Evolutionary conservation across 2,888 invertebrate genomes (phyloP).

Genomic region (Tenodera sinensis): DNA sequence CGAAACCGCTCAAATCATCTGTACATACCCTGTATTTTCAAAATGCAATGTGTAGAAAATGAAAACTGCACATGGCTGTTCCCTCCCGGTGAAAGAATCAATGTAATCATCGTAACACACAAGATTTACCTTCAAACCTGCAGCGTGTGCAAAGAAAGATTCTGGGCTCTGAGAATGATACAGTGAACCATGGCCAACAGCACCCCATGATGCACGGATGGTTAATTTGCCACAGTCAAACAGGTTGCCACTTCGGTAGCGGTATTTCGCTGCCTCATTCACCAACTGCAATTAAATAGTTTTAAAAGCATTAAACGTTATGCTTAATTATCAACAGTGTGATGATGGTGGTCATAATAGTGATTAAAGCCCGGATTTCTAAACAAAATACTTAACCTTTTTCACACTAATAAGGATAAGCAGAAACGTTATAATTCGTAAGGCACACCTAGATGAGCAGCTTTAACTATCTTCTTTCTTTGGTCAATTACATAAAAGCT

Average conservation of each 20-base stretch:
- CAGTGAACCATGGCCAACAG: slow-evolving; percentile 95
- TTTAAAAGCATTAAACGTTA: neutral
- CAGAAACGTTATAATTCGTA: no score
- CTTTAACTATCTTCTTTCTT: no score
- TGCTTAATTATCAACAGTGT: neutral
- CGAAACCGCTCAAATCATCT: no score
- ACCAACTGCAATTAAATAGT: slow-evolving; percentile 54
- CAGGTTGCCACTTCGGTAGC: slow-evolving; percentile 88
- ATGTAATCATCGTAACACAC: neutral
- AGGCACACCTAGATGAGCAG: no score
- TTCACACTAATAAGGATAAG: no score
- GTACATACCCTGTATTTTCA: no score
- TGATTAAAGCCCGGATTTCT: no score
- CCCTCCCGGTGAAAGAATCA: neutral
- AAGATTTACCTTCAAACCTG: slow-evolving; percentile 74
- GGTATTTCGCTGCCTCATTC: slow-evolving; percentile 90
- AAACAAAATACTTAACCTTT: no score
- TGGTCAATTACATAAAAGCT: no score
- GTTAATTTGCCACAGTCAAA: slow-evolving; percentile 91
- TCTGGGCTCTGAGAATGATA: slow-evolving; percentile 99
- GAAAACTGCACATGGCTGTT: neutral
- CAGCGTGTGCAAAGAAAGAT: slow-evolving; percentile 93
- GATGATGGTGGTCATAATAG: no score
- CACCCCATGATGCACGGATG: slow-evolving; percentile 89
- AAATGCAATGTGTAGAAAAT: neutral